Evolutionary conservation across 2,797 vertebrate genomes (phyloP), one percentile per base, ranked within the genome.

Genomic region (Squalus acanthias): DNA sequence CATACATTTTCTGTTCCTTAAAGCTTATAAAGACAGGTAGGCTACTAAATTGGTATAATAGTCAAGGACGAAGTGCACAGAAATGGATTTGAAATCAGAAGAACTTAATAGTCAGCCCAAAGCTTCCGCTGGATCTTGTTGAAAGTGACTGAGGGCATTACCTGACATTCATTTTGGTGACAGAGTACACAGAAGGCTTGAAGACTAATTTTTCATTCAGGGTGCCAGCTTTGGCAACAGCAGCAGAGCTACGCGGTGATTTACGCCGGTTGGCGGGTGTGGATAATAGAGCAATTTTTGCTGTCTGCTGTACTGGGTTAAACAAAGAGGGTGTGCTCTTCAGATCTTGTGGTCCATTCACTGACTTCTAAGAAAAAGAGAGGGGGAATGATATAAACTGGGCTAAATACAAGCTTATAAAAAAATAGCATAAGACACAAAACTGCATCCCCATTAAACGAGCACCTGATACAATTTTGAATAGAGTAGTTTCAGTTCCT

Each of bases 81-180:
- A 93, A 69, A 63, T 89, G 57, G 29, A n/a, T 29, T 63, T 46
- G 4, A 92, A 39, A 46, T 9, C 15, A 93, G 0, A 69, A 67
- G 63, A 67, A 20, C 20, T 67, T 10, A 89, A n/a, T 39, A 4
- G 33, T n/a, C 33, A 93, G 65, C 29, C 20, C 20, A 24, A 46
- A 85, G 13, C 15, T n/a, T 20, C n/a, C 33, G 24, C 91, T n/a
- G 13, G 10, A 50, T 72, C 5, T 50, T 95, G 70, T 24, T 76
- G 46, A 74, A 53, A 95, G 50, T 76, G 50, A 15, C 5, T 17
- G 70, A 95, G 26, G 70, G 26, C 96, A 97, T 98, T 98, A 99
- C 99, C 98, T 98, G 97, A 99, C 98, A 0, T 98, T 99, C 97
- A 99, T 98, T 98, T 98, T 99, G 96, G 98, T 97, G 57, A 98